Evolutionary conservation across 2,797 vertebrate genomes (phyloP), one percentile per base, ranked within the genome.

Genomic region (Sebastes baramenuke): DNA sequence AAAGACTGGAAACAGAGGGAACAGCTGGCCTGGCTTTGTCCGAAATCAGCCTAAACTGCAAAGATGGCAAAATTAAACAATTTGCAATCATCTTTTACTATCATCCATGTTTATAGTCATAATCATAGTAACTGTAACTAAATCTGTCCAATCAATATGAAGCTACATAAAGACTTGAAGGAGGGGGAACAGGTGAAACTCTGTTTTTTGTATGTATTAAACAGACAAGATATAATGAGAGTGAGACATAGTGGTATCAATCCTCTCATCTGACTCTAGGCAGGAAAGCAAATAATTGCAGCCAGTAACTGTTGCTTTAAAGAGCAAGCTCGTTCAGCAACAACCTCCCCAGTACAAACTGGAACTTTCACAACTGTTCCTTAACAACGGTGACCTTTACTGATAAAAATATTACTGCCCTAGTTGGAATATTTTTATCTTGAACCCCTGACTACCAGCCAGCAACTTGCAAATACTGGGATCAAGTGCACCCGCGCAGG

Each of bases 361-460:
- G 38, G 13, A 65, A 29, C 42, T 49, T 30, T 71, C 20, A 67
- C 80, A 80, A 27, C 79, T 72, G 62, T 62, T 81, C 30, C 24
- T 84, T 77, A 56, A 72, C 65, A 59, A 14, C 46, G 1, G n/a
- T 61, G 54, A 68, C 25, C 25, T 42, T 32, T 2, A 20, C 16
- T 46, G 77, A 82, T 83, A 83, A 75, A 88, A 84, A 82, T 62
- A 83, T 81, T 54, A 20, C 62, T 29, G 60, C 4, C 32, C 34
- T n/a, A 0, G 25, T 7, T 64, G 34, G 32, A 80, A 88, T 88
- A 89, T 88, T 88, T 91, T 77, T 83, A 78, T 80, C 81, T 82
- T 72, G 64, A 82, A 69, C 30, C 18, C 55, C 36, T 61, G 67
- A 81, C 59, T 32, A n/a, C 42, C 67, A 61, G 77, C 67, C 58